A percentile compares a stretch with the other conserved stretches of the same genome.
Conservation (phyloP, 2,113 vertebrate genomes). For the Pristiophorus japonicus region DNA sequence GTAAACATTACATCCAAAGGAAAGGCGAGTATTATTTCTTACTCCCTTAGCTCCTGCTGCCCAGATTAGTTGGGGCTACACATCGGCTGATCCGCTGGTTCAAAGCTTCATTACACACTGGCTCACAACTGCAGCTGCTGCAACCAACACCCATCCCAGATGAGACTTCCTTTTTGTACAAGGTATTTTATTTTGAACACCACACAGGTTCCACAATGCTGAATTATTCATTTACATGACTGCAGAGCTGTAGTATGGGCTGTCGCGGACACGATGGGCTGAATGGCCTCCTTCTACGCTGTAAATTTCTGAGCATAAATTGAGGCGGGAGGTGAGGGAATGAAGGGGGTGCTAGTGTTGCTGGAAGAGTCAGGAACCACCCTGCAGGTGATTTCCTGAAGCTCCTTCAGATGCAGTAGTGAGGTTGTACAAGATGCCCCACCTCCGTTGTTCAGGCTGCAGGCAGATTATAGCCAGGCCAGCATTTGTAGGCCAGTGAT, state of each 20-base stretch:
- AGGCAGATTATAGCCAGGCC: background rate
- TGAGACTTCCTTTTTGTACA: background rate
- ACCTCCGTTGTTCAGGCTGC: background rate
- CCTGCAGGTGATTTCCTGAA: no score
- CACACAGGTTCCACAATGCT: background rate
- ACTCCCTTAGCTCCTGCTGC: background rate
- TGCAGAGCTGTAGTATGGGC: background rate
- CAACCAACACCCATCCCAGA: background rate
- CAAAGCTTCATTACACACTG: background rate
- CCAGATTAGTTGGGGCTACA: background rate
- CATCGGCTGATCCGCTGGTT: background rate
- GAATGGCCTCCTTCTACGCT: no score
- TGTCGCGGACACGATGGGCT: no score
- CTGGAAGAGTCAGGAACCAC: no score
- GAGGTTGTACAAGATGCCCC: background rate
- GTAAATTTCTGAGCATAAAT: no score
- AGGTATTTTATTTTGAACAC: background rate
- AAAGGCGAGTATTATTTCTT: background rate
- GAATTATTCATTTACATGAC: background rate
- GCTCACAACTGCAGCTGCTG: background rate
- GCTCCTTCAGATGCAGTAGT: no score
- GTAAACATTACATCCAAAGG: conserved; percentile 19
- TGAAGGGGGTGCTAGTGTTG: no score
- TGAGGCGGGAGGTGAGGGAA: background rate
- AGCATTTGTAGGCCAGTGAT: no score